Conservation (phyloP, 2,797 vertebrate genomes). For the Coccyzus lansbergi region DNA sequence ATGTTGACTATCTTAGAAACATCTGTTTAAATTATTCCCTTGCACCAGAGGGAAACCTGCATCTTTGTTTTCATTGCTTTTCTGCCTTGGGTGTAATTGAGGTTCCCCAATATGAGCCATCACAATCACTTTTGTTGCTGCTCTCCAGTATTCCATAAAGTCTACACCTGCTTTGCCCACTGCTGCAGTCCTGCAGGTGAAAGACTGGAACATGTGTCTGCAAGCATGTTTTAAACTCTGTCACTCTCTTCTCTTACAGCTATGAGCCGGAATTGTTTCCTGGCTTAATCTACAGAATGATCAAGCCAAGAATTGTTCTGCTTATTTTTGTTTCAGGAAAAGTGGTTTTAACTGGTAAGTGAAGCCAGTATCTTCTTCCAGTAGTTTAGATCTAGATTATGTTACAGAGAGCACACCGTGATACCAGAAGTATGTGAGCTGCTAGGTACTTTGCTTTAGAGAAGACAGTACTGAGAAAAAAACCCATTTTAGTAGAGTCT, state of each 20-base stretch:
- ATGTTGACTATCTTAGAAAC: background rate
- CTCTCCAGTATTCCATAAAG: background rate
- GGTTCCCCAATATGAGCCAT: background rate
- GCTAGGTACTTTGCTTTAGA: background rate
- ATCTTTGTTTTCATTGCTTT: background rate
- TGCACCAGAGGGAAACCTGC: background rate
- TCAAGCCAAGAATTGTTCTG: constrained; percentile 98
- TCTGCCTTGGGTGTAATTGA: background rate
- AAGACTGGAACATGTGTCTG: background rate
- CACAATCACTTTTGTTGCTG: background rate
- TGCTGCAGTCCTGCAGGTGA: background rate
- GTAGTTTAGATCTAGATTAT: background rate
- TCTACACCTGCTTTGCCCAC: background rate
- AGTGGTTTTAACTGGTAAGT: constrained; percentile 97
- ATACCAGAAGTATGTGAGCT: background rate
- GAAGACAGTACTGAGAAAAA: background rate
- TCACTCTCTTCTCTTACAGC: constrained; percentile 77
- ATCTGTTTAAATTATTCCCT: background rate
- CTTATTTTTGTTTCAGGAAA: constrained; percentile 99
- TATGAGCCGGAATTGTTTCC: constrained; percentile 98
- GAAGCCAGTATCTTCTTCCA: background rate
- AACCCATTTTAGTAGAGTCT: background rate
- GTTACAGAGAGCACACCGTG: background rate
- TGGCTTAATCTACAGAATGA: constrained; percentile 99
- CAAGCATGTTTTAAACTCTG: background rate